phyloP scores from a whole-genome alignment of 2,797 vertebrate genomes.

The Falco berigora region DNA sequence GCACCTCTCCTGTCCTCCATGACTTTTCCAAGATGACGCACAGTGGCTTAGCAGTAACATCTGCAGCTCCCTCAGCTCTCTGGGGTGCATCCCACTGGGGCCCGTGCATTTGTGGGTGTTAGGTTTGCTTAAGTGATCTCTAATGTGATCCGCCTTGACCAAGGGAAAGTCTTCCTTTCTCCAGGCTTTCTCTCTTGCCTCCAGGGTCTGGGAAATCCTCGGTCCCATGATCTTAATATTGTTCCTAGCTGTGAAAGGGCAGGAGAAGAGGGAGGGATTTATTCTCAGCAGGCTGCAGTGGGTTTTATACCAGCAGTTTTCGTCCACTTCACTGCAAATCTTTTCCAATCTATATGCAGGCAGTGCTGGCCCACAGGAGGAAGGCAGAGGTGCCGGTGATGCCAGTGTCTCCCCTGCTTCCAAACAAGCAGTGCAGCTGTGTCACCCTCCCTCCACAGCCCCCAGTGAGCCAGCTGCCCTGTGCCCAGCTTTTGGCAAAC shows the following conservation, averaged over 20 bases:
- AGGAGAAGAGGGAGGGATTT: neutral
- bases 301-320: neutral
- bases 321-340: neutral
- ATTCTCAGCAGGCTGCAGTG: neutral
- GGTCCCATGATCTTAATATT: neutral
- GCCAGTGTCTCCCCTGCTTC: neutral
- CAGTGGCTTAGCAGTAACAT: too few species aligned
- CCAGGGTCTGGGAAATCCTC: neutral
- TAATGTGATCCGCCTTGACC: too few species aligned
- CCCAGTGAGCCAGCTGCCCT: neutral
- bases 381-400: neutral
- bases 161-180: too few species aligned
- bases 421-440: neutral
- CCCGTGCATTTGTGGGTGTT: too few species aligned
- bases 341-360: neutral
- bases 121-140: too few species aligned
- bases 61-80: too few species aligned
- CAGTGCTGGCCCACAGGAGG: neutral
- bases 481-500: neutral
- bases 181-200: too few species aligned
- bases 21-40: too few species aligned
- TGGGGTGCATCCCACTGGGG: too few species aligned
- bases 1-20: too few species aligned
- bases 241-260: neutral
- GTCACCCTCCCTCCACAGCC: neutral